A percentile compares a stretch with the other conserved stretches of the same genome.
Evolutionary conservation across 2,113 vertebrate genomes (phyloP).

Genomic region (Sceloporus tristichus): DNA sequence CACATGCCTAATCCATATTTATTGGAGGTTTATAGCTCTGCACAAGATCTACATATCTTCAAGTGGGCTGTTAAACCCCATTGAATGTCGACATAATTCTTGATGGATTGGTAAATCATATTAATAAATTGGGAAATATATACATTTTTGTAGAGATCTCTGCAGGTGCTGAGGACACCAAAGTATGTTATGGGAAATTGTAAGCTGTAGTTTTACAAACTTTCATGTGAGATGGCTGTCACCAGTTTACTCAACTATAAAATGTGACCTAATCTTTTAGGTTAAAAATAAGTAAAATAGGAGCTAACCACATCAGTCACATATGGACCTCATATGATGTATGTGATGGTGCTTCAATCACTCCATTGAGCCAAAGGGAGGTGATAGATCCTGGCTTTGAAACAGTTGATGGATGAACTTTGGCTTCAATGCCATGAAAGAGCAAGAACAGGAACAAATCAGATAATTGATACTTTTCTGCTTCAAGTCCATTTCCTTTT

Average conservation of each 20-base stretch:
- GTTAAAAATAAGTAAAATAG: background rate
- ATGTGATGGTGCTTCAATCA: background rate
- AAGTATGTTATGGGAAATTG: background rate
- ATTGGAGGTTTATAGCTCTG: slow-evolving; percentile 63
- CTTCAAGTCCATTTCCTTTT: background rate
- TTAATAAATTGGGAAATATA: background rate
- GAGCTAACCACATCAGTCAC: background rate
- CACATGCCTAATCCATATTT: slow-evolving; percentile 70
- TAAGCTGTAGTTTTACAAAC: background rate
- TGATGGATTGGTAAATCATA: slow-evolving; percentile 54
- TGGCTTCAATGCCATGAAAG: background rate
- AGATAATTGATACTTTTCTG: background rate
- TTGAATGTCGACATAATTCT: slow-evolving; percentile 60
- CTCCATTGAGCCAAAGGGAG: background rate
- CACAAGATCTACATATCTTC: slow-evolving; percentile 67
- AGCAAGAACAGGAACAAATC: background rate
- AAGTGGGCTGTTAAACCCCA: slow-evolving; percentile 53
- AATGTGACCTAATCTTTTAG: background rate
- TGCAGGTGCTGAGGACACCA: background rate
- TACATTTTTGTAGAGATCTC: background rate
- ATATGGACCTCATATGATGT: background rate
- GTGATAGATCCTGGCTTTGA: background rate
- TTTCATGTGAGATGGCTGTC: background rate
- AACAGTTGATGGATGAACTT: background rate
- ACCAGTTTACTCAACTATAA: background rate